A percentile compares a stretch with the other conserved stretches of the same genome.
Evolutionary conservation across 2,888 invertebrate species (phyloP).

Genomic region (Drosophila macrothrix): DNA sequence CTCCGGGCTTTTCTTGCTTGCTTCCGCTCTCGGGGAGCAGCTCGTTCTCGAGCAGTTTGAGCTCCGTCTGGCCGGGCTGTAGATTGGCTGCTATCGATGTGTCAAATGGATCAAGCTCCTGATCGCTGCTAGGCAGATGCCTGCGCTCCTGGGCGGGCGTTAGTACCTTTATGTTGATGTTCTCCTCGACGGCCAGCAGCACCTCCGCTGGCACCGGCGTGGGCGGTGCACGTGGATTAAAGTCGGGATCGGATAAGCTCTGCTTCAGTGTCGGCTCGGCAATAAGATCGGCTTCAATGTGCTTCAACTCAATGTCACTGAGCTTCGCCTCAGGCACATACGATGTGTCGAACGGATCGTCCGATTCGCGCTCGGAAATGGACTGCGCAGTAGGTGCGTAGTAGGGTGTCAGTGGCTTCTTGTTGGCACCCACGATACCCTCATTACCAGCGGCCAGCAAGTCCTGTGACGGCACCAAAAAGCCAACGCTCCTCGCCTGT

Average conservation of each 20-base stretch:
- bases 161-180: constrained; percentile 89
- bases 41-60: constrained; percentile 92
- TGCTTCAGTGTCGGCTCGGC: constrained; percentile 86
- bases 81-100: constrained; percentile 92
- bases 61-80: constrained; percentile 91
- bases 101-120: constrained; percentile 91
- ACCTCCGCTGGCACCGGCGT: constrained; percentile 83
- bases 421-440: constrained; percentile 86
- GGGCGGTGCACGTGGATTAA: constrained; percentile 86
- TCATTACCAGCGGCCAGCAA: constrained; percentile 87
- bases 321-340: constrained; percentile 91
- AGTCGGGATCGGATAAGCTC: constrained; percentile 88
- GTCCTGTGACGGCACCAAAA: constrained; percentile 87
- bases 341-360: constrained; percentile 95
- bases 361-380: constrained; percentile 85
- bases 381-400: constrained; percentile 87
- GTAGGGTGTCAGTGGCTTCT: constrained; percentile 93
- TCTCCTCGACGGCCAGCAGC: constrained; percentile 86
- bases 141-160: constrained; percentile 88
- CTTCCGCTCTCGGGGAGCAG: constrained; percentile 86
- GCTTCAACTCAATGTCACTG: constrained; percentile 91
- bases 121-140: constrained; percentile 54
- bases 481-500: constrained; percentile 87
- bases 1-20: constrained; percentile 78
- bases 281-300: constrained; percentile 90